Percentiles rank a stretch among this genome's conserved stretches.
phyloP scores from a whole-genome alignment of 92 coral and sea anemone species.

The Palythoa caribaeorum region DNA sequence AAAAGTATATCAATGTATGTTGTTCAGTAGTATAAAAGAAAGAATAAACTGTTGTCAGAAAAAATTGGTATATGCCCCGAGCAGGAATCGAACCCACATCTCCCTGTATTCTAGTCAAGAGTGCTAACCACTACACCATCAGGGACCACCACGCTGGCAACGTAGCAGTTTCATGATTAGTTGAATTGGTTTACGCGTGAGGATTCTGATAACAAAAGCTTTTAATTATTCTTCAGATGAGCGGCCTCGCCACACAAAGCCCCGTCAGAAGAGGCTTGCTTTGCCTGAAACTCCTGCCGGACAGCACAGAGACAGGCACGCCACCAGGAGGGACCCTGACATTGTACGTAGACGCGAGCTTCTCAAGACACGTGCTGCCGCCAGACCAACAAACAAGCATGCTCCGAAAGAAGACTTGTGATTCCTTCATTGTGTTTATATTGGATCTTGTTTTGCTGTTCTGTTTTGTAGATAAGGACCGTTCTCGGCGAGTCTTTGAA shows the following conservation, averaged over 20 bases:
- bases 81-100: no score
- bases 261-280: conserved; percentile 3
- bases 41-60: no score
- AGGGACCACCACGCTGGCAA: no score
- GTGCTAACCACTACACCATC: no score
- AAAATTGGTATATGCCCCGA: no score
- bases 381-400: conserved; percentile 42
- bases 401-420: conserved; percentile 29
- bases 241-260: background rate
- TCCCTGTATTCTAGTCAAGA: no score
- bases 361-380: conserved; percentile 39
- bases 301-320: conserved; percentile 13
- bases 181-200: no score
- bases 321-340: conserved; percentile 4
- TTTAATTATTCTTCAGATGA: background rate
- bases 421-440: background rate
- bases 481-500: background rate
- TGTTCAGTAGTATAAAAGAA: no score
- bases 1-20: background rate
- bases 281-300: conserved; percentile 11
- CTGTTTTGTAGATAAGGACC: no score
- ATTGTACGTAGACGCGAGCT: background rate
- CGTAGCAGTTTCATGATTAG: no score
- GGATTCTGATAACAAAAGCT: background rate
- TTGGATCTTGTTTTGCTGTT: background rate